A percentile compares a stretch with the other conserved stretches of the same genome.
These are phyloP conservation scores for Mohoua ochrocephala DNA, from an alignment of 2,113 vertebrate species.

Conservation along the genomic window DNA sequence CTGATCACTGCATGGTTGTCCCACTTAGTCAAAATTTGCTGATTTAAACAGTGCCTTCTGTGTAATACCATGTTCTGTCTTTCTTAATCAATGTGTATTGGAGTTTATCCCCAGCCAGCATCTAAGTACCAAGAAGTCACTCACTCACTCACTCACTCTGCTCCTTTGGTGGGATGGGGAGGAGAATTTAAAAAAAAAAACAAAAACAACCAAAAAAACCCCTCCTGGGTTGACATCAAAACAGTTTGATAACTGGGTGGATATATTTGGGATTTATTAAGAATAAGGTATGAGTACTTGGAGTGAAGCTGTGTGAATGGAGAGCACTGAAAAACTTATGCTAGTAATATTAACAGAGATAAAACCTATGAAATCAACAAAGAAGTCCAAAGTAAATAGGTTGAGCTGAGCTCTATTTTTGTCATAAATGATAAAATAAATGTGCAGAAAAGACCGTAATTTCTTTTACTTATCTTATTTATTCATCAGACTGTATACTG, in stretches of 20 bases:
- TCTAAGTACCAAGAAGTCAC: background rate
- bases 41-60: background rate
- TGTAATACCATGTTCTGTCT: rapidly evolving
- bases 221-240: background rate
- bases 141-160: background rate
- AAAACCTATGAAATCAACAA: background rate
- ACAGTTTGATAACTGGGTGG: background rate
- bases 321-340: background rate
- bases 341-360: background rate
- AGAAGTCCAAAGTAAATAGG: background rate
- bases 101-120: background rate
- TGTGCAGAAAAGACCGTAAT: background rate
- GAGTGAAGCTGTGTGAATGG: background rate
- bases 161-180: background rate
- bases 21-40: background rate
- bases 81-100: background rate
- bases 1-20: background rate
- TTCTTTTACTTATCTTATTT: background rate
- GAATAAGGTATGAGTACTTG: background rate
- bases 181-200: background rate
- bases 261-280: background rate
- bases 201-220: too few species aligned
- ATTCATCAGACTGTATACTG: background rate
- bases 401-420: background rate
- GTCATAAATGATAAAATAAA: background rate